Evolutionary conservation across 2,888 invertebrate species (phyloP), one percentile per base, ranked within the genome.

Genomic region (Drosophila hamatofila): DNA sequence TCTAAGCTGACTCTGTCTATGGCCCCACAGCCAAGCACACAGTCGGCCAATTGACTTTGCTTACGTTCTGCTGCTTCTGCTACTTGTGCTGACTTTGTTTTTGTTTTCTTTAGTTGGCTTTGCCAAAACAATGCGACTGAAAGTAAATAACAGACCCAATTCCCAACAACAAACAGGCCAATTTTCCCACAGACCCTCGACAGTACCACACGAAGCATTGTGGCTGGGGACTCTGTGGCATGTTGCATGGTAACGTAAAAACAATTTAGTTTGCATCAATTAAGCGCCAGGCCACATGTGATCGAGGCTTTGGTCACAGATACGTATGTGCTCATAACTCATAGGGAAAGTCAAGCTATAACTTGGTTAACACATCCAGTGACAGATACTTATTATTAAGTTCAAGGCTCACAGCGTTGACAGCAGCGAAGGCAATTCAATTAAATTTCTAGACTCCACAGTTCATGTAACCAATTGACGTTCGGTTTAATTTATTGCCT

Each of bases 61-160:
- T 74, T 51, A 49, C 48, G 48, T 72, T 69, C 56, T 70, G 67
- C 30, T 11, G 71, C 56, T 70, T 65, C 30, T 11, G 71, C 49
- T 65, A 69, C 44, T 57, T 64, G 63, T 80, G 60, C 66, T 70
- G 72, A 18, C 68, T 70, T 68, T 78, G 70, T 58, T 75, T 67
- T 49, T 78, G 57, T 72, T 67, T 54, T 55, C 33, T 48, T 66
- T 48, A 5, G 46, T 18, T 54, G 64, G 18, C 39, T 66, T 27
- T 63, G 61, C 52, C 51, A 71, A 70, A 74, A 72, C 78, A 73
- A 79, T 62, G 57, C 74, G 70, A 73, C 76, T 66, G 78, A 87
- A 84, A 88, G 89, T 80, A 86, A 80, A 81, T 76, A 72, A 75
- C 76, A 80, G 88, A 82, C 89, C 89, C 71, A 80, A 83, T 89